Conservation (phyloP, 2,797 vertebrate genomes). For the Lithobates sylvaticus region DNA sequence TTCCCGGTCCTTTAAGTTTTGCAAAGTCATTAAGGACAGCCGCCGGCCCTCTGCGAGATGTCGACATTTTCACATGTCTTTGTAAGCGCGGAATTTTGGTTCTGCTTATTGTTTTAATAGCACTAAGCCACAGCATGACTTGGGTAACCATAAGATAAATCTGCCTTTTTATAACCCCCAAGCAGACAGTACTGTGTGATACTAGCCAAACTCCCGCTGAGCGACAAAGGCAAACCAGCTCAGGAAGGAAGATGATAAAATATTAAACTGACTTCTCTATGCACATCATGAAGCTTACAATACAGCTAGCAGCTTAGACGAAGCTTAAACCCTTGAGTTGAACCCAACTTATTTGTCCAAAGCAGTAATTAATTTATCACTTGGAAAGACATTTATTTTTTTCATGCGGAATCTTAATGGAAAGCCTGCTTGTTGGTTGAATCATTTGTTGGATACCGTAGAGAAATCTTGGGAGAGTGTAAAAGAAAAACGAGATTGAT, state of each 20-base stretch:
- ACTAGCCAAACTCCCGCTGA: conserved; percentile 36
- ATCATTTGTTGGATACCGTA: conserved; percentile 46
- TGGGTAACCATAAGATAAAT: conserved; percentile 41
- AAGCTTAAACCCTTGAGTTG: conserved; percentile 12
- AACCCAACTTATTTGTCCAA: conserved; percentile 39
- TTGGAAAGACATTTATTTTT: conserved; percentile 36
- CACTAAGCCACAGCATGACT: conserved; percentile 37
- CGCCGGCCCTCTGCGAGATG: conserved; percentile 18
- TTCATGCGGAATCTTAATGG: conserved; percentile 43
- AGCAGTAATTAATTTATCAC: conserved; percentile 56
- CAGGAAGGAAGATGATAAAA: conserved; percentile 39
- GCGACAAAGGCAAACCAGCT: conserved; percentile 14
- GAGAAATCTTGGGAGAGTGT: conserved; percentile 54
- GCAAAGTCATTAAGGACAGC: conserved; percentile 40
- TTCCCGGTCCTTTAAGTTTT: conserved; percentile 30
- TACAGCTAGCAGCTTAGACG: conserved; percentile 36
- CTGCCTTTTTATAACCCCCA: conserved; percentile 51
- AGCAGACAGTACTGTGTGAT: conserved; percentile 34
- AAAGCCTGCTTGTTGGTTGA: conserved; percentile 46
- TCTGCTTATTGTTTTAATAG: conserved; percentile 56
- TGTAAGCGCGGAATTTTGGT: conserved; percentile 30
- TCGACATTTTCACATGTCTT: conserved; percentile 28
- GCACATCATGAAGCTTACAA: conserved; percentile 35
- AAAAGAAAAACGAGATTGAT: conserved; percentile 43
- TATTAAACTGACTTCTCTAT: conserved; percentile 42